These are phyloP conservation scores for Gopherus flavomarginatus DNA, from an alignment of 2,113 vertebrate genomes.

Conservation along the genomic window DNA sequence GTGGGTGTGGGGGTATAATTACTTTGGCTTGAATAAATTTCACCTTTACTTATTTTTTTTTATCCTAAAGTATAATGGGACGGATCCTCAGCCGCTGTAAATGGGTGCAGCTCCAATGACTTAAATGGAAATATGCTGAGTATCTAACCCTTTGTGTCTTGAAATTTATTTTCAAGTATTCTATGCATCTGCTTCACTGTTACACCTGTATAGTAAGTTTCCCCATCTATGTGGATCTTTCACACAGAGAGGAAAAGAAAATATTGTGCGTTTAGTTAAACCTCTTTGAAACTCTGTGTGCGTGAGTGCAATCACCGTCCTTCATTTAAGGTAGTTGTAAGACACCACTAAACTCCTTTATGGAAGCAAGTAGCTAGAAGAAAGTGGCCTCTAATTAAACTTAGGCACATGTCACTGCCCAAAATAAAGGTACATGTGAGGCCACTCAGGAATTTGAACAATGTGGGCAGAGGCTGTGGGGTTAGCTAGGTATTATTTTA, in stretches of 20 bases:
- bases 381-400: no score
- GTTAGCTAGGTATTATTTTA: background rate
- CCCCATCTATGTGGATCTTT: background rate
- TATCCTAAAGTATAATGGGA: background rate
- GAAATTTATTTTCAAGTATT: background rate
- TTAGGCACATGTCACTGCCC: no score
- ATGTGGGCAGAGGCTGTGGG: background rate
- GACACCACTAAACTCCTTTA: no score
- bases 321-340: no score
- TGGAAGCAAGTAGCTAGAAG: no score
- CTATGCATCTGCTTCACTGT: background rate
- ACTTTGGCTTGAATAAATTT: background rate
- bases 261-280: no score
- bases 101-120: background rate
- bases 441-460: background rate
- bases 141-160: rapidly evolving
- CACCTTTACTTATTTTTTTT: background rate
- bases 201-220: background rate
- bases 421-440: no score
- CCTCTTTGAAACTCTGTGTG: no score
- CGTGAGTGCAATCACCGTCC: no score
- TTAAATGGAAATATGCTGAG: rapidly evolving
- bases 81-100: no score
- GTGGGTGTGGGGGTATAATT: background rate
- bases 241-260: background rate